Conservation (phyloP, 2,888 invertebrate species). For the Acrobasis repandana region DNA sequence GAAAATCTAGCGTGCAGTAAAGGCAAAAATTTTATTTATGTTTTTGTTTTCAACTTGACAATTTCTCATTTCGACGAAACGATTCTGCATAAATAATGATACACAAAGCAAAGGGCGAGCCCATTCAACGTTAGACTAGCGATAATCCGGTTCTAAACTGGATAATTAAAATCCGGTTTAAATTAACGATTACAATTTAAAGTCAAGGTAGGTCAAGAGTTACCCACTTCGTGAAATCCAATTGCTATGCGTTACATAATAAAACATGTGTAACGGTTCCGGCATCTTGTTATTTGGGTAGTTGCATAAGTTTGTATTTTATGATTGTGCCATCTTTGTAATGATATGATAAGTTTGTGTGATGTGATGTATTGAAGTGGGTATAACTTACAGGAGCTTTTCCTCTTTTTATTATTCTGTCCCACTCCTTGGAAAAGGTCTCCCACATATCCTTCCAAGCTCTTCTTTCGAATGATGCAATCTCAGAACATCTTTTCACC, state of each 20-base stretch:
- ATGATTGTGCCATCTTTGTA: background rate
- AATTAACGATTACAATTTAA: slow-evolving; percentile 8
- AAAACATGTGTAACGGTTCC: slow-evolving; percentile 11
- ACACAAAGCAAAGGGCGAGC: background rate
- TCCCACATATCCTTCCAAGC: too few relatives aligned
- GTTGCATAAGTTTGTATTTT: background rate
- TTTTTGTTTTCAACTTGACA: too few relatives aligned
- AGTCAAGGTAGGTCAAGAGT: slow-evolving; percentile 12
- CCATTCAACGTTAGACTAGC: background rate
- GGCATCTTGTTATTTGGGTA: background rate
- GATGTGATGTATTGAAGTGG: too few relatives aligned
- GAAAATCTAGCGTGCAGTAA: too few relatives aligned
- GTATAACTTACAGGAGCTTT: too few relatives aligned
- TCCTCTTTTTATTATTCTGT: too few relatives aligned
- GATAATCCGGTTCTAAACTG: slow-evolving; percentile 9
- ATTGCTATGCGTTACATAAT: slow-evolving; percentile 1
- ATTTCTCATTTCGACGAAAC: too few relatives aligned
- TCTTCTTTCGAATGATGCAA: too few relatives aligned
- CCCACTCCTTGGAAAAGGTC: too few relatives aligned
- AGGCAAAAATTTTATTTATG: too few relatives aligned
- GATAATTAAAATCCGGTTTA: slow-evolving; percentile 14
- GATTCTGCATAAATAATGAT: background rate
- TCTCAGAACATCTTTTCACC: too few relatives aligned
- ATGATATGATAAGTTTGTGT: too few relatives aligned
- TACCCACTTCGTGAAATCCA: background rate